Conservation (phyloP, 2,888 invertebrate species). For the Cyaniris semiargus region DNA sequence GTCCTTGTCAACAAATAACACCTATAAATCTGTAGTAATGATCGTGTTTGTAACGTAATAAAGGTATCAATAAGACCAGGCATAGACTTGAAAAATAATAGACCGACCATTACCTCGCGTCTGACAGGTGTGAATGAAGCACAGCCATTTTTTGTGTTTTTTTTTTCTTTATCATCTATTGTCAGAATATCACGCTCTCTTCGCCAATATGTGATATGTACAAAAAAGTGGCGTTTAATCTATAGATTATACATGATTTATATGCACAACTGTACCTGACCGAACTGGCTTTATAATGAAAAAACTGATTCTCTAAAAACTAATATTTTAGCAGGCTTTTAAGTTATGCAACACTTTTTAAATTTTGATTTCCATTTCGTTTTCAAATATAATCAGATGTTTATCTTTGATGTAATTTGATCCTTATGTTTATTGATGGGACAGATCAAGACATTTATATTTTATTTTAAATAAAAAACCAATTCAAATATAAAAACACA, state of each 20-base stretch:
- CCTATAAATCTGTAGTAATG: slow-evolving; percentile 48
- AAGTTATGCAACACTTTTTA: background rate
- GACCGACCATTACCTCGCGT: background rate
- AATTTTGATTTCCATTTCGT: background rate
- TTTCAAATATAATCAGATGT: background rate
- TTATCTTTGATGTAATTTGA: background rate
- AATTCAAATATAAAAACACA: background rate
- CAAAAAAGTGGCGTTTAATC: background rate
- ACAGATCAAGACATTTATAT: background rate
- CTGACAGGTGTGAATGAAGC: background rate
- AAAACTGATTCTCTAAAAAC: background rate
- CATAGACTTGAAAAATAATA: slow-evolving; percentile 31
- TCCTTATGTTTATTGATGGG: background rate
- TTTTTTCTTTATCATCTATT: background rate
- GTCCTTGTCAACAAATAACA: slow-evolving; percentile 24
- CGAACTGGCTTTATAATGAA: too few species aligned
- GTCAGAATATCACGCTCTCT: background rate
- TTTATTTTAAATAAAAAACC: background rate
- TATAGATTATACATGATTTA: too few species aligned
- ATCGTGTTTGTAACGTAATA: slow-evolving; percentile 47
- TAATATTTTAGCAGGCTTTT: background rate
- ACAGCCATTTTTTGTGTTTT: background rate
- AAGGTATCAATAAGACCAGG: slow-evolving; percentile 46
- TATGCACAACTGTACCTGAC: too few species aligned
- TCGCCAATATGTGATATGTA: background rate